A percentile compares a stretch with the other conserved stretches of the same genome.
Evolutionary conservation across 2,888 invertebrate species (phyloP).

Genomic region (Zootermopsis nevadensis): DNA sequence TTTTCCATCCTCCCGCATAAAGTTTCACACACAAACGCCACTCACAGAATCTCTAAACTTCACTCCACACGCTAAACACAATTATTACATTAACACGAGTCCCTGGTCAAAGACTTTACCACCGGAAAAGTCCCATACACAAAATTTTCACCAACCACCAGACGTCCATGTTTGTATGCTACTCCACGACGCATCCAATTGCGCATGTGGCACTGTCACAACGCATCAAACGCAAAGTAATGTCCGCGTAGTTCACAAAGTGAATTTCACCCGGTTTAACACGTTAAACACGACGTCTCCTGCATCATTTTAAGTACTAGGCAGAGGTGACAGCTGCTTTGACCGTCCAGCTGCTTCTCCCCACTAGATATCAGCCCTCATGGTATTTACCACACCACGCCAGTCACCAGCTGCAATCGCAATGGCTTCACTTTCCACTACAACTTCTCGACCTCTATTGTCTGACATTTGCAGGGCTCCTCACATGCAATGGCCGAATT

Average conservation of each 20-base stretch:
- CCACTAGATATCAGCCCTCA: slow-evolving; percentile 37
- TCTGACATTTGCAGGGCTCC: slow-evolving; percentile 53
- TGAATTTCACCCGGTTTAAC: slow-evolving; percentile 24
- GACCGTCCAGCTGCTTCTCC: slow-evolving; percentile 22
- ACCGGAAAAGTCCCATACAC: slow-evolving; percentile 56
- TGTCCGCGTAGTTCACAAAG: slow-evolving; percentile 15
- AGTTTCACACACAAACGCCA: slow-evolving; percentile 56
- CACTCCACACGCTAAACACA: slow-evolving; percentile 54
- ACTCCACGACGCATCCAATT: slow-evolving; percentile 55
- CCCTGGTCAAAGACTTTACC: slow-evolving; percentile 55
- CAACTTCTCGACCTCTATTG: slow-evolving; percentile 52
- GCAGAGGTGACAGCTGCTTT: slow-evolving; percentile 14
- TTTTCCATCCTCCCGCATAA: slow-evolving; percentile 68
- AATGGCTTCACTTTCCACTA: slow-evolving; percentile 53
- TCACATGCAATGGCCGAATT: slow-evolving; percentile 49
- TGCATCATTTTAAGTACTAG: neutral
- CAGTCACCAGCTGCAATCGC: slow-evolving; percentile 55
- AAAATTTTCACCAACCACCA: slow-evolving; percentile 56
- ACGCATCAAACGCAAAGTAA: slow-evolving; percentile 25
- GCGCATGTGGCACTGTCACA: slow-evolving; percentile 55
- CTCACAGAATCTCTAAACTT: slow-evolving; percentile 54
- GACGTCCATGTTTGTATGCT: slow-evolving; percentile 58
- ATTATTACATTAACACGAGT: slow-evolving; percentile 52
- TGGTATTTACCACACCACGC: slow-evolving; percentile 49
- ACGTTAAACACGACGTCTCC: slow-evolving; percentile 33